Evolutionary conservation across 2,888 invertebrate species (phyloP).

Genomic region (Plutella xylostella): DNA sequence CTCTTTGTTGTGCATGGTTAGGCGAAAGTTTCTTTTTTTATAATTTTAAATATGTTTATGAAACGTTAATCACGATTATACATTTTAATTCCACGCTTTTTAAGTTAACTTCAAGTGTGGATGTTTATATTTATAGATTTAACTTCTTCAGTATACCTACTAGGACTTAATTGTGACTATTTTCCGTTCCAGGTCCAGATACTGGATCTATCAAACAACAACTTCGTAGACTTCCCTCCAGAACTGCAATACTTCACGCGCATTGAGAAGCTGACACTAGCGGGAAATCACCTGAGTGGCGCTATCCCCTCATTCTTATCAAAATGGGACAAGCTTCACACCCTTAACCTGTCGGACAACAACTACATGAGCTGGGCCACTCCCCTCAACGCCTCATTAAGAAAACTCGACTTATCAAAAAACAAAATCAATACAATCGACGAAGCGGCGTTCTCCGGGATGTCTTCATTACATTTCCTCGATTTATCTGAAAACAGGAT

Average conservation of each 20-base stretch:
- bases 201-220: constrained; percentile 74
- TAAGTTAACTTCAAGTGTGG: too few species aligned
- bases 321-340: constrained; percentile 59
- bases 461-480: constrained; percentile 66
- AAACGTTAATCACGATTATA: too few species aligned
- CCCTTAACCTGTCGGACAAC: constrained; percentile 72
- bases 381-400: constrained; percentile 42
- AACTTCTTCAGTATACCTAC: too few species aligned
- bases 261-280: constrained; percentile 57
- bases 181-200: constrained; percentile 72
- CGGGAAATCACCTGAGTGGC: constrained; percentile 61
- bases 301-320: constrained; percentile 53
- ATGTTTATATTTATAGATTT: too few species aligned
- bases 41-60: too few species aligned
- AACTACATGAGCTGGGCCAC: constrained; percentile 48
- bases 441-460: constrained; percentile 66
- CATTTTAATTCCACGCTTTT: too few species aligned
- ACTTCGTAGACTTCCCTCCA: constrained; percentile 66
- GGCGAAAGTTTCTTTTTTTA: too few species aligned
- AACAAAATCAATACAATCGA: constrained; percentile 74
- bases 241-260: constrained; percentile 56
- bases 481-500: constrained; percentile 80
- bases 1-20: too few species aligned
- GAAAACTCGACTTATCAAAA: constrained; percentile 72
- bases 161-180: too few species aligned